phyloP scores from a whole-genome alignment of 2,113 vertebrate genomes.

The Psittacara wagleri region DNA sequence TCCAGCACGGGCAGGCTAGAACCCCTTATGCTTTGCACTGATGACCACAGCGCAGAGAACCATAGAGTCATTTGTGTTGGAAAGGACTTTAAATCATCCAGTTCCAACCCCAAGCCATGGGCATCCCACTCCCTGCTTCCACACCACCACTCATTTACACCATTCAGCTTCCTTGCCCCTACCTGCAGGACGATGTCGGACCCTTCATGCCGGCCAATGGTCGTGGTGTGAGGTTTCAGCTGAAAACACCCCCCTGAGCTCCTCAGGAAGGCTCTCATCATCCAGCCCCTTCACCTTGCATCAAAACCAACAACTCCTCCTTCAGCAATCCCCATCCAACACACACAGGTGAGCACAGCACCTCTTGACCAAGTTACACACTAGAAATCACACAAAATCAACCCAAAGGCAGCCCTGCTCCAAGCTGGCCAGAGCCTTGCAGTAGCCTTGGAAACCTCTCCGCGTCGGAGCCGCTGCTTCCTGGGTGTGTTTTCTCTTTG shows the following conservation, averaged over 20 bases:
- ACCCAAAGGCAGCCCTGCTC: neutral
- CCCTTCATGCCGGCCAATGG: slow-evolving; percentile 70
- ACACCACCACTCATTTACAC: neutral
- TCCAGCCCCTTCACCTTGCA: neutral
- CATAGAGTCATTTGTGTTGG: neutral
- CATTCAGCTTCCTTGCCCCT: neutral
- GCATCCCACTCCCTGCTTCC: neutral
- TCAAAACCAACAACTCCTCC: neutral
- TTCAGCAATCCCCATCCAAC: neutral
- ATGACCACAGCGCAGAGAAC: neutral
- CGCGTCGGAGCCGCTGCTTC: accelerated
- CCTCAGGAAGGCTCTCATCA: slow-evolving; percentile 77
- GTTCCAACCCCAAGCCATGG: neutral
- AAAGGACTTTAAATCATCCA: neutral
- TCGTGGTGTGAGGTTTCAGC: slow-evolving; percentile 69
- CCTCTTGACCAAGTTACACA: accelerated
- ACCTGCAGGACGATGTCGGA: slow-evolving; percentile 81
- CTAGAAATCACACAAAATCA: neutral
- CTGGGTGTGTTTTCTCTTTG: neutral
- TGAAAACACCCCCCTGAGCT: slow-evolving; percentile 69
- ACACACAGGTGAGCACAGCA: accelerated
- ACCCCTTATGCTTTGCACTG: accelerated
- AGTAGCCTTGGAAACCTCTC: slow-evolving; percentile 26
- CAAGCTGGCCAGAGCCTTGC: neutral
- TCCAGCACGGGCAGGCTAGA: accelerated